Percentiles rank a stretch among this genome's conserved stretches.
These are phyloP conservation scores for Idaea aversata DNA, from an alignment of 2,888 invertebrate species.

Conservation along the genomic window DNA sequence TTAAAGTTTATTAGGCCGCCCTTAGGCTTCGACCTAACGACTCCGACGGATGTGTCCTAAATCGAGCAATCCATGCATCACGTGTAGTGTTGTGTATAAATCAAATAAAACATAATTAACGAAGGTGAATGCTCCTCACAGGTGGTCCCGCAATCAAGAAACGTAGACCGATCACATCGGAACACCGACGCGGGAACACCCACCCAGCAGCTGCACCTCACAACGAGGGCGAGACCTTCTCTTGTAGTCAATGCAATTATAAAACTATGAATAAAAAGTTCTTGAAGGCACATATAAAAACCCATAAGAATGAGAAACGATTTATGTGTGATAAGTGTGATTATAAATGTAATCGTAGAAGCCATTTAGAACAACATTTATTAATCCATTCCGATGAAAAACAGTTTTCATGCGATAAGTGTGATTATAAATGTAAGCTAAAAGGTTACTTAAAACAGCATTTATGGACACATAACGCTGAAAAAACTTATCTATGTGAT, in stretches of 20 bases:
- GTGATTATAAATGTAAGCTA: neutral
- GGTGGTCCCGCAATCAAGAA: neutral
- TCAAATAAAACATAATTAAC: neutral
- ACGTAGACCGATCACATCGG: neutral
- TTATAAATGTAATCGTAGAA: neutral
- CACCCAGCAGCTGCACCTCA: conserved; percentile 6
- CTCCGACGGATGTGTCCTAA: too few species aligned
- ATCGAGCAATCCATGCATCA: too few species aligned
- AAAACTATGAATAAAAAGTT: neutral
- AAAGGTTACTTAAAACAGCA: conserved; percentile 2
- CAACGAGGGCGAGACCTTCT: conserved; percentile 6
- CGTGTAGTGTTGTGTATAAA: too few species aligned
- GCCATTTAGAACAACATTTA: neutral
- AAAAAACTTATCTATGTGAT: conserved; percentile 9
- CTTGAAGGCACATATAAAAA: conserved; percentile 7
- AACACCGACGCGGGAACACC: conserved; percentile 6
- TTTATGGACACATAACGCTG: conserved; percentile 5
- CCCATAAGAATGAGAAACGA: conserved; percentile 5
- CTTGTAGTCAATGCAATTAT: conserved; percentile 6
- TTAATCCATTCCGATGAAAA: neutral
- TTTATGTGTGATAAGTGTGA: conserved; percentile 10
- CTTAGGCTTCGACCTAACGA: too few species aligned
- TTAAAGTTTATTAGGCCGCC: too few species aligned
- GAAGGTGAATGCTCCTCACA: neutral
- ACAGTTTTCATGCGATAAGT: neutral